phyloP scores from a whole-genome alignment of 2,113 vertebrate species.

The Odontophorus gujanensis region DNA sequence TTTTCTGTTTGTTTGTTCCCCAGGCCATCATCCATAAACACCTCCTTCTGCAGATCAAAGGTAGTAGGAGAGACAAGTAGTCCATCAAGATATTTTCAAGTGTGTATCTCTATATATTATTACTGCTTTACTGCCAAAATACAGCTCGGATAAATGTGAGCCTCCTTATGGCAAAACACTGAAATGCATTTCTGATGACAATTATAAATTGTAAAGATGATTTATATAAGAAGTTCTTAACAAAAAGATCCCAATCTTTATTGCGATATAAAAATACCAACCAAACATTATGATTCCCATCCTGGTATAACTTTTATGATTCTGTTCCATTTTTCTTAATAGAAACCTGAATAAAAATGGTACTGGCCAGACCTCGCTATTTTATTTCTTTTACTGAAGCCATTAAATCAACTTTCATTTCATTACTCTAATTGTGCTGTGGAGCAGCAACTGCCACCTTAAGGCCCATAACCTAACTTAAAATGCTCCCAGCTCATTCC shows the following conservation, averaged over 20 bases:
- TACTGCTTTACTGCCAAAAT: background rate
- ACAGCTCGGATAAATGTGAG: background rate
- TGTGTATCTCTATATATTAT: background rate
- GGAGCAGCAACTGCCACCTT: constrained; percentile 40
- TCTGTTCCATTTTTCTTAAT: background rate
- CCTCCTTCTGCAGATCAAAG: background rate
- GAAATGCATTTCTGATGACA: constrained; percentile 1
- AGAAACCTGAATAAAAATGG: constrained; percentile 5
- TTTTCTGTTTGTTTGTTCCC: background rate
- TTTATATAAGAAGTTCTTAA: background rate
- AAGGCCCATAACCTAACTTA: constrained; percentile 46
- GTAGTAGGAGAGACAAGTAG: background rate
- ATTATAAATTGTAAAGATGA: background rate
- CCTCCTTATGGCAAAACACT: background rate
- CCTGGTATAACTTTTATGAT: constrained; percentile 10
- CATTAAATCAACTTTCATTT: constrained; percentile 29
- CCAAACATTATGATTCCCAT: background rate
- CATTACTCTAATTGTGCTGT: constrained; percentile 50
- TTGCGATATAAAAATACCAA: background rate
- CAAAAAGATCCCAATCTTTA: background rate
- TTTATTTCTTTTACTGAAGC: constrained; percentile 43
- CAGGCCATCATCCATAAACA: background rate
- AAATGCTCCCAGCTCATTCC: constrained; percentile 53
- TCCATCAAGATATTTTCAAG: background rate
- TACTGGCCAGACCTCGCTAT: background rate